phyloP scores from a whole-genome alignment of 1,140 invertebrate species.

The Anastatus disparis region DNA sequence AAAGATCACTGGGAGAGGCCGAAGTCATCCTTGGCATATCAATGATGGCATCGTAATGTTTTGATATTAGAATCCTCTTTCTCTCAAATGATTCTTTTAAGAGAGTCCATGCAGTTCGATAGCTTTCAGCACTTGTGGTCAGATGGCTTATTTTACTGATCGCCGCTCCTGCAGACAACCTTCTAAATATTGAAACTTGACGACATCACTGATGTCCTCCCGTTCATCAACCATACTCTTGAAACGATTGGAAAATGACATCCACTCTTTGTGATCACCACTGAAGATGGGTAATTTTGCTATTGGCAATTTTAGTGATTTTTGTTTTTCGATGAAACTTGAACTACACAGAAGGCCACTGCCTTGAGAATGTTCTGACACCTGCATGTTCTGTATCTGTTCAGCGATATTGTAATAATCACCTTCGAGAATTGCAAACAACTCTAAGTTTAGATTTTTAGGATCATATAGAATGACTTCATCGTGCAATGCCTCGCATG shows the following conservation, averaged over 20 bases:
- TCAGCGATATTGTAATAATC: not conserved
- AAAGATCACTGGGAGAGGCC: not conserved
- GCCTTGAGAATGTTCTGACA: too few relatives aligned
- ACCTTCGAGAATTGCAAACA: too few relatives aligned
- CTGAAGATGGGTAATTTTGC: too few relatives aligned
- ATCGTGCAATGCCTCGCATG: too few relatives aligned
- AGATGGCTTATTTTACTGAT: conserved; percentile 36
- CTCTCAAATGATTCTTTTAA: conserved; percentile 41
- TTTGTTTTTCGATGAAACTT: too few relatives aligned
- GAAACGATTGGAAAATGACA: conserved; percentile 32
- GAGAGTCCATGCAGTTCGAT: conserved; percentile 42
- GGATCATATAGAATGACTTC: too few relatives aligned
- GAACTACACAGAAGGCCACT: too few relatives aligned
- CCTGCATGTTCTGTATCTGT: not conserved
- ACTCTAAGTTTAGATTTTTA: too few relatives aligned
- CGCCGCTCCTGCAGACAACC: conserved; percentile 36
- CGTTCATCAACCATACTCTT: conserved; percentile 37
- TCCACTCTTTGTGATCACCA: conserved; percentile 1
- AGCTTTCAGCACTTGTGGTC: conserved; percentile 42
- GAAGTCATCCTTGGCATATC: conserved; percentile 23
- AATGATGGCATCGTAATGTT: conserved; percentile 37
- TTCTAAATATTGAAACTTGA: conserved; percentile 44
- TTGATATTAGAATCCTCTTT: conserved; percentile 36
- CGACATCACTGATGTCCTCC: conserved; percentile 37
- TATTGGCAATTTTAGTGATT: too few relatives aligned